Evolutionary conservation across 2,113 vertebrate genomes (phyloP), one percentile per base, ranked within the genome.

Genomic region (Leptosomus discolor): DNA sequence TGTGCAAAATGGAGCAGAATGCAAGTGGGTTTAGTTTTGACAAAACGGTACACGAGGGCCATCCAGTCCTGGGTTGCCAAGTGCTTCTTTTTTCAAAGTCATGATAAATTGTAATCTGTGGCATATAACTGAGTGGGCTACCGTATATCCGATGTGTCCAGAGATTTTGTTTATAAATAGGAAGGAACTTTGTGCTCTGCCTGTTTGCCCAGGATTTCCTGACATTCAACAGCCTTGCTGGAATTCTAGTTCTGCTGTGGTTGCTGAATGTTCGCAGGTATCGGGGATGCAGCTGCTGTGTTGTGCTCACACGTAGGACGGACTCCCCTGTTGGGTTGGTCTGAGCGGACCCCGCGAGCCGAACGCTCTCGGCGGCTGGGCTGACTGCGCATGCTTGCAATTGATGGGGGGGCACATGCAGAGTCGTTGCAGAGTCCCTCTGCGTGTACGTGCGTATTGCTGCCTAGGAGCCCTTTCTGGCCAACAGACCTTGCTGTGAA

Each of bases 171-270:
- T 96, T 93, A 76, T 85, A 76, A 79, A 80, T 45, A 69, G 63
- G 87, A 91, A 60, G 65, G 87, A 92, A 78, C 61, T 94, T 80
- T 13, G 43, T 65, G 34, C 85, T 93, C 57, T 94, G 92, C 81
- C 65, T 76, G 57, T 94, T 97, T 96, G 92, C 85, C 90, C 87
- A 83, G 93, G 92, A 96, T 96, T 97, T 97, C 93, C 93, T 95
- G 96, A 53, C 84, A 90, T 93, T 96, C 87, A 78, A 1, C 36
- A 29, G 75, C 70, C 54, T 88, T 54, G 53, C 91, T 88, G 85
- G 75, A 76, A 51, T 8, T 75, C 26, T 12, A 17, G 46, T 64
- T 91, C 34, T 90, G 78, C 92, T 39, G 85, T 45, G 32, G 15
- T 15, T 83, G 75, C 60, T 81, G 64, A 54, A 50, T 36, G 34